Percentiles rank a stretch among this genome's conserved stretches.
These are phyloP conservation scores for Synanthedon formicaeformis DNA, from an alignment of 2,888 invertebrate genomes.

Conservation along the genomic window DNA sequence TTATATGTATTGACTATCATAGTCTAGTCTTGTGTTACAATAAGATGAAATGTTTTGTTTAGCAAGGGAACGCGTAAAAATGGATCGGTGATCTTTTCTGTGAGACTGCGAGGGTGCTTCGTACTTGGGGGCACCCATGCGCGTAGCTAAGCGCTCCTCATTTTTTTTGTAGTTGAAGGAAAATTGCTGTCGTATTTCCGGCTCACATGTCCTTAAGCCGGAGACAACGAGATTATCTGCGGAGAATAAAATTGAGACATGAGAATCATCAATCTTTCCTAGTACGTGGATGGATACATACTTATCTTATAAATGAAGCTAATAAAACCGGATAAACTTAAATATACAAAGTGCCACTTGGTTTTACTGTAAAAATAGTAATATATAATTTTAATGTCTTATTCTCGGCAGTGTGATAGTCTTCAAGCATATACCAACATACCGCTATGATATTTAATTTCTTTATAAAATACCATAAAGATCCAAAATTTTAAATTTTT, in stretches of 20 bases:
- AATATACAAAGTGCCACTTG: constrained; percentile 2
- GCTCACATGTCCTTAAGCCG: constrained; percentile 64
- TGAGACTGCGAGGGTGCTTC: neutral
- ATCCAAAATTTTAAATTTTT: too few species aligned
- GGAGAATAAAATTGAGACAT: constrained; percentile 62
- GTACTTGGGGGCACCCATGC: constrained; percentile 40
- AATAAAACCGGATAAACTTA: constrained; percentile 12
- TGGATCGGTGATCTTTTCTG: neutral
- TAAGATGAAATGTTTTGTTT: neutral
- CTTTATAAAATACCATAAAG: too few species aligned
- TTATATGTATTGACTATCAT: too few species aligned
- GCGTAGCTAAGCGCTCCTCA: constrained; percentile 57
- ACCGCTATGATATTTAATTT: too few species aligned
- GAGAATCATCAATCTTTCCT: constrained; percentile 56
- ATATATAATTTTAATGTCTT: too few species aligned
- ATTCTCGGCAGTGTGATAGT: too few species aligned
- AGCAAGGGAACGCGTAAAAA: neutral
- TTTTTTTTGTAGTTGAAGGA: constrained; percentile 64
- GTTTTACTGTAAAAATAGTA: neutral
- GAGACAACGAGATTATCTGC: constrained; percentile 66
- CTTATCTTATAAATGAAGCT: constrained; percentile 24
- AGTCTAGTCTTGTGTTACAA: neutral
- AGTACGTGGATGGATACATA: constrained; percentile 9
- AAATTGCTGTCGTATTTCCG: constrained; percentile 66
- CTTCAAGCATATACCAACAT: too few species aligned